phyloP scores from a whole-genome alignment of 2,797 vertebrate species.

The Gastrophryne carolinensis region DNA sequence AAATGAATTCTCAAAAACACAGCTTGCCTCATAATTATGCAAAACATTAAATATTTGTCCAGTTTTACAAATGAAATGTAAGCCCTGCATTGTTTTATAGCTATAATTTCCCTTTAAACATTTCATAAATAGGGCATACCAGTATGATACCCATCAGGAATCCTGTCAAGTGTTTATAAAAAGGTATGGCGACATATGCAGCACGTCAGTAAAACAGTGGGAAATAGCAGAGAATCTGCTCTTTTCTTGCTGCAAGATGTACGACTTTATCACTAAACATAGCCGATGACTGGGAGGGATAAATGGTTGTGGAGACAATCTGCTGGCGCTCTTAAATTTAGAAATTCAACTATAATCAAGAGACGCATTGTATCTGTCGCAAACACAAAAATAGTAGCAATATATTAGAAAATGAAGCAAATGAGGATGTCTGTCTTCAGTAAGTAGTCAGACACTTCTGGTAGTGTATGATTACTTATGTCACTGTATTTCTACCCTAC shows the following conservation, averaged over 20 bases:
- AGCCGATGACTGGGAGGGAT: constrained; percentile 26
- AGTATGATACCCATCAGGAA: background rate
- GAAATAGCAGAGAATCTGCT: constrained; percentile 9
- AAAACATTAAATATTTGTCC: no score
- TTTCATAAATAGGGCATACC: background rate
- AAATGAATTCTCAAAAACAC: no score
- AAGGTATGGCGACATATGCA: constrained; percentile 20
- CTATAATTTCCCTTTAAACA: no score
- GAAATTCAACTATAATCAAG: constrained; percentile 34
- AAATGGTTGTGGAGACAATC: constrained; percentile 41
- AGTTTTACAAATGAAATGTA: no score
- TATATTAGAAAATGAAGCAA: constrained; percentile 32
- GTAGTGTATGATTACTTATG: constrained; percentile 60
- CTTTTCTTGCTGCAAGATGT: constrained; percentile 14
- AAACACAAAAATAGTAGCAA: constrained; percentile 25
- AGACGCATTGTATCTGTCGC: constrained; percentile 38
- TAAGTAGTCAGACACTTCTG: constrained; percentile 46
- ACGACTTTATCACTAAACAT: constrained; percentile 28
- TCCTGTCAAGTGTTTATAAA: constrained; percentile 2
- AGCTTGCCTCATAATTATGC: no score
- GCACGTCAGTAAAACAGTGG: constrained; percentile 1
- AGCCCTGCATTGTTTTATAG: no score
- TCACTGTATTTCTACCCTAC: constrained; percentile 56
- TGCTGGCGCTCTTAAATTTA: constrained; percentile 22
- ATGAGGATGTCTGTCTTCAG: constrained; percentile 43